Percentiles rank a stretch among this genome's conserved stretches.
Evolutionary conservation across 1,140 invertebrate species (phyloP).

Genomic region (Trichonephila clavipes): DNA sequence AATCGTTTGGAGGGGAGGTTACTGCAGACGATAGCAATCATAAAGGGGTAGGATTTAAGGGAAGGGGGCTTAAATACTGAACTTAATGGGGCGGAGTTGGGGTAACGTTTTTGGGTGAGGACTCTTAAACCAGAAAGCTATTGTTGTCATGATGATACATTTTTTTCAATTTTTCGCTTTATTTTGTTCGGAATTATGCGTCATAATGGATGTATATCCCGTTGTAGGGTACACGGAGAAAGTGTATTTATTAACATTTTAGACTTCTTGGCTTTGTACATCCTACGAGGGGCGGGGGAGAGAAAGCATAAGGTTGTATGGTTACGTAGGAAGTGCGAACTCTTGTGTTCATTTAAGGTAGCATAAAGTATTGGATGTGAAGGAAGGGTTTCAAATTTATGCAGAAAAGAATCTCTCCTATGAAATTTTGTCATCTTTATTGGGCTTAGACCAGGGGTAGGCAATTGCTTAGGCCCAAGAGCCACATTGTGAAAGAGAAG

Average conservation of each 20-base stretch:
- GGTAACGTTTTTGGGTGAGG: slow-evolving; percentile 52
- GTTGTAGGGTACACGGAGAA: not conserved
- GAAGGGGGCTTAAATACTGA: slow-evolving; percentile 48
- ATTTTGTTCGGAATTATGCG: slow-evolving; percentile 2
- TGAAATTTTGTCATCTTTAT: too few species aligned
- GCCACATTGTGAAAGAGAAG: too few species aligned
- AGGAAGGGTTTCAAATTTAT: too few species aligned
- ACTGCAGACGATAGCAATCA: slow-evolving; percentile 28
- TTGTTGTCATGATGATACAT: slow-evolving; percentile 64
- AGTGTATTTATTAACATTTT: slow-evolving; percentile 52
- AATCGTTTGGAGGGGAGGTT: not conserved
- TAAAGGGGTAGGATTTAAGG: slow-evolving; percentile 7
- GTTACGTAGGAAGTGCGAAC: too few species aligned
- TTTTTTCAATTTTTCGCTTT: slow-evolving; percentile 23
- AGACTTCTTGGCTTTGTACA: not conserved
- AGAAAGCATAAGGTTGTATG: not conserved
- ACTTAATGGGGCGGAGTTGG: slow-evolving; percentile 59
- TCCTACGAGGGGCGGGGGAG: too few species aligned
- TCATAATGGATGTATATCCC: slow-evolving; percentile 17
- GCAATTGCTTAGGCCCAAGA: too few species aligned
- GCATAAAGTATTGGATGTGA: too few species aligned
- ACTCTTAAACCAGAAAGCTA: slow-evolving; percentile 62
- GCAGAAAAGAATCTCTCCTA: too few species aligned
- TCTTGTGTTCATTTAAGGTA: too few species aligned
- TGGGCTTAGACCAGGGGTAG: too few species aligned